These are phyloP conservation scores for Hippoglossus hippoglossus DNA, from an alignment of 2,797 vertebrate species.

Conservation along the genomic window DNA sequence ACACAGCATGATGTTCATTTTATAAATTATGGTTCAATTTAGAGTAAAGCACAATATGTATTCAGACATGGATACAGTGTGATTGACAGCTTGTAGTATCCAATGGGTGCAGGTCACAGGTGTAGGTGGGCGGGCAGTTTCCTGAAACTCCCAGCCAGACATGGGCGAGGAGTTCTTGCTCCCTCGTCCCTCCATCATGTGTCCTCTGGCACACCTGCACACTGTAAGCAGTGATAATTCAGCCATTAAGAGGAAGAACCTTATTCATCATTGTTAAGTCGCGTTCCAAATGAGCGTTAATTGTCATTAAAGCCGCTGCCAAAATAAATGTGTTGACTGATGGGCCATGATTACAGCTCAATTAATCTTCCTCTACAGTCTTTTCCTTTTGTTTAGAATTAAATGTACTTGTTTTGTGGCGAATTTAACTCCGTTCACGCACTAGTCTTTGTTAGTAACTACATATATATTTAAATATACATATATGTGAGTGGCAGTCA, in stretches of 20 bases:
- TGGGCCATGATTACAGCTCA: slow-evolving; percentile 32
- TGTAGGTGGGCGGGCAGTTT: neutral
- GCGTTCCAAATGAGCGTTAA: slow-evolving; percentile 47
- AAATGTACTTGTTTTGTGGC: neutral
- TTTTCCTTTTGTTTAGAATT: neutral
- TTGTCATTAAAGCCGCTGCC: slow-evolving; percentile 42
- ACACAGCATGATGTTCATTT: too few species aligned
- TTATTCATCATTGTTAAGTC: slow-evolving; percentile 47
- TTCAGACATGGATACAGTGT: too few species aligned
- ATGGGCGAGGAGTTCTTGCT: too few species aligned
- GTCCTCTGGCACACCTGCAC: slow-evolving; percentile 7
- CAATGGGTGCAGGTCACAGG: neutral
- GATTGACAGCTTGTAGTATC: too few species aligned
- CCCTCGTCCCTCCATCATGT: neutral
- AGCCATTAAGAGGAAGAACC: slow-evolving; percentile 14
- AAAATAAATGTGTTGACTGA: slow-evolving; percentile 46
- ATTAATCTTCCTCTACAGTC: slow-evolving; percentile 7
- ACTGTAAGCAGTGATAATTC: slow-evolving; percentile 18
- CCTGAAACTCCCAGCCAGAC: too few species aligned
- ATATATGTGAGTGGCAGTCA: neutral
- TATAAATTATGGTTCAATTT: too few species aligned
- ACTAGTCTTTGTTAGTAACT: too few species aligned
- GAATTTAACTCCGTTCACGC: neutral
- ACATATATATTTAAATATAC: neutral
- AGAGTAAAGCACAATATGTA: too few species aligned